Percentiles rank a stretch among this genome's conserved stretches.
These are phyloP conservation scores for Gallinago stenura DNA, from an alignment of 2,797 vertebrate genomes.

Conservation along the genomic window DNA sequence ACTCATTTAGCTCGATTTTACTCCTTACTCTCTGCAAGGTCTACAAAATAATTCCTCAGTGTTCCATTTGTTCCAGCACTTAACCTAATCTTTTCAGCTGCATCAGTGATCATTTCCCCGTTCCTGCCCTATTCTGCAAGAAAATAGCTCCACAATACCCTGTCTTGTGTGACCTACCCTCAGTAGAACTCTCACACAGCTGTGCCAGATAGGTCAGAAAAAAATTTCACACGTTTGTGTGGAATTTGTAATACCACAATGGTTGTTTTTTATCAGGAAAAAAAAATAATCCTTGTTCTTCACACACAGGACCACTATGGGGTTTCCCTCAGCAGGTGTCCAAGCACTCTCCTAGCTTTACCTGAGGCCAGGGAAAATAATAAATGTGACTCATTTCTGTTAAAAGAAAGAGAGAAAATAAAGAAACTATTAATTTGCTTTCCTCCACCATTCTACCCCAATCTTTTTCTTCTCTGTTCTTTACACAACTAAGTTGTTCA, in stretches of 20 bases:
- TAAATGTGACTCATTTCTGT: neutral
- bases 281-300: neutral
- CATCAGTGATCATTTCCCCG: neutral
- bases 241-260: neutral
- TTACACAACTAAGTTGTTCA: neutral
- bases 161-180: neutral
- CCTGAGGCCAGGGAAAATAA: neutral
- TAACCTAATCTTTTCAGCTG: constrained; percentile 12
- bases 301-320: neutral
- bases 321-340: neutral
- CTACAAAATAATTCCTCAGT: constrained; percentile 22
- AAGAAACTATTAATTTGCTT: neutral
- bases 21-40: neutral
- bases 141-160: neutral
- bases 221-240: neutral
- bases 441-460: neutral
- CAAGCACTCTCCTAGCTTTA: neutral
- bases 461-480: neutral
- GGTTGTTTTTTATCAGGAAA: neutral
- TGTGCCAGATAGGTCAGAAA: neutral
- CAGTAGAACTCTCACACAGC: neutral
- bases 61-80: constrained; percentile 19
- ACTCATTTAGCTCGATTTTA: neutral
- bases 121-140: neutral
- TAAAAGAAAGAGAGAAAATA: neutral